Evolutionary conservation across 2,888 invertebrate species (phyloP).

Genomic region (Pediacus dermestoides): DNA sequence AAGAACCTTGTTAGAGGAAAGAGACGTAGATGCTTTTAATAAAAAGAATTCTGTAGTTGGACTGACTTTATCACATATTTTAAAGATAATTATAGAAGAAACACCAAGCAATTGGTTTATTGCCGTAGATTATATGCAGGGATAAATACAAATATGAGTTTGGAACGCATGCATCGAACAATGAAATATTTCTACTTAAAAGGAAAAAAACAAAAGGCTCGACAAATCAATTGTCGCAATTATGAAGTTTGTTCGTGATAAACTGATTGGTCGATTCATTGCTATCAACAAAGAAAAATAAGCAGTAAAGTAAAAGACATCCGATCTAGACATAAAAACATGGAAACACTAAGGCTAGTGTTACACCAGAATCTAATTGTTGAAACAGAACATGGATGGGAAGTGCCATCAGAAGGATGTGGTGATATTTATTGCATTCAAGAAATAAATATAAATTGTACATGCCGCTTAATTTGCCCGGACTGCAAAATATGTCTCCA

Average conservation of each 20-base stretch:
- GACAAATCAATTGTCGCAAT: constrained; percentile 28
- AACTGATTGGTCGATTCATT: constrained; percentile 24
- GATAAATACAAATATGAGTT: constrained; percentile 31
- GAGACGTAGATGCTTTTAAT: constrained; percentile 23
- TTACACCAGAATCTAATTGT: too few species aligned
- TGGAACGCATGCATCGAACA: constrained; percentile 29
- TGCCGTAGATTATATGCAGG: constrained; percentile 25
- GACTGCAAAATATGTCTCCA: constrained; percentile 18
- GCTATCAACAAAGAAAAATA: too few species aligned
- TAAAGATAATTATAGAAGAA: constrained; percentile 20
- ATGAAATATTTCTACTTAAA: constrained; percentile 30
- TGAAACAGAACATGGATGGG: too few species aligned
- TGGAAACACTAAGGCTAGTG: too few species aligned
- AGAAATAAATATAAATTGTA: too few species aligned
- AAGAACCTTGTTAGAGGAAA: constrained; percentile 19
- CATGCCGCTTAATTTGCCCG: too few species aligned
- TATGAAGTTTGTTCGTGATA: constrained; percentile 27
- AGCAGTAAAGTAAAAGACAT: too few species aligned
- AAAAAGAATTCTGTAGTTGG: constrained; percentile 20
- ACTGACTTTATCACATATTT: constrained; percentile 27
- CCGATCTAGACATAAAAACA: too few species aligned
- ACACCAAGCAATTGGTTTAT: constrained; percentile 25
- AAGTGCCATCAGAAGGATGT: too few species aligned
- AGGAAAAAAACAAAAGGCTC: constrained; percentile 27
- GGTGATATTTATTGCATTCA: too few species aligned